Base-by-base conservation (phyloP, 1,140 invertebrate species). In the Cephus cinctus region DNA sequence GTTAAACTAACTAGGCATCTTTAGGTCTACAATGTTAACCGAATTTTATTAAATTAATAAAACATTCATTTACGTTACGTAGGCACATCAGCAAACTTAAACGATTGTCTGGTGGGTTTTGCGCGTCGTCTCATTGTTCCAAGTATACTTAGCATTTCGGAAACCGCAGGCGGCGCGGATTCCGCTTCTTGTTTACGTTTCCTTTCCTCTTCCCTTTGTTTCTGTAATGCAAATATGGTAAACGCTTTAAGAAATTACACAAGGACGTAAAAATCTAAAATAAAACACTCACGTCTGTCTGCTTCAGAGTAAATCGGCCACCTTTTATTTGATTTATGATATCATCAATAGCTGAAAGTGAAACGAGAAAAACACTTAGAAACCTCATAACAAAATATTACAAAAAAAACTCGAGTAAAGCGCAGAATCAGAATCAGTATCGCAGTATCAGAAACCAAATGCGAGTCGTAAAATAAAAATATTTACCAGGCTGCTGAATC, bases 311-410 rank as follows among this genome's bases (percentile, higher is more conserved):
- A 65, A 87, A 88, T 46, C 81, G 80, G n/a, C 86, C 86, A 9
- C 84, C 83, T 75, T 88, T 88, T 16, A 87, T 87, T 65, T 86
- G 83, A 63, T 85, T 87, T 3, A 88, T 86, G 50, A 88, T 85
- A 27, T 86, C 84, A 52, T 87, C 85, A 53, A 87, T 87, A 2
- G 81, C 85, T 74, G 36, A 25, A 71, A 71, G 16, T 59, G 49
- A 46, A 36, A 43, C 45, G 41, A 30, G 35, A 50, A 36, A 43
- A 52, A 52, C 45, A 22, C 9, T 39, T 0, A n/a, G 16, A 2
- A n/a, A n/a, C n/a, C n/a, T 36, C 30, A 14, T 49, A 16, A 31
- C 11, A 8, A 39, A 31, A 12, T 19, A 20, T 2, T 48, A 31
- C 42, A 42, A 11, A 44, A 34, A 47, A 35, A 8, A 20, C 22